Conservation (phyloP, 1,140 invertebrate genomes). For the Drosophila nasuta region DNA sequence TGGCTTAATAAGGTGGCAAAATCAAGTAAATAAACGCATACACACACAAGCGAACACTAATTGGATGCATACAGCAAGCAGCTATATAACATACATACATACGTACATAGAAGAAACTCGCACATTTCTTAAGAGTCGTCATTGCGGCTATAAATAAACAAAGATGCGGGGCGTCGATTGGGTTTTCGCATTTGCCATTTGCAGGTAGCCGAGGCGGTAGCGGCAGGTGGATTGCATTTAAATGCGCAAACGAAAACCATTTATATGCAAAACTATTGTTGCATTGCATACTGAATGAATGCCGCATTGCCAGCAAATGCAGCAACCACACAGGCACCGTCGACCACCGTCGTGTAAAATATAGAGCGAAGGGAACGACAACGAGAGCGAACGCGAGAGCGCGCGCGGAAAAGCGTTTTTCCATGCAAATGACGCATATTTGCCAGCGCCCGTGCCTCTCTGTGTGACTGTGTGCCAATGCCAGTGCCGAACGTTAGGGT, state of each 20-base stretch:
- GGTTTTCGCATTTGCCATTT: slow-evolving; percentile 35
- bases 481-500: slow-evolving; percentile 12
- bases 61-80: slow-evolving; percentile 37
- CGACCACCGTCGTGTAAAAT: slow-evolving; percentile 52
- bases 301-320: slow-evolving; percentile 42
- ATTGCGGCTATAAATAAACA: slow-evolving; percentile 61
- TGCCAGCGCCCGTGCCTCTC: slow-evolving; percentile 43
- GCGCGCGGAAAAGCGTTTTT: slow-evolving; percentile 68
- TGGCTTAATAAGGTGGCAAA: slow-evolving; percentile 60
- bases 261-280: slow-evolving; percentile 85
- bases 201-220: not conserved
- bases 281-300: slow-evolving; percentile 80
- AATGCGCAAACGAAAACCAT: slow-evolving; percentile 82
- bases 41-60: slow-evolving; percentile 43
- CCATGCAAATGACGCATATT: slow-evolving; percentile 83
- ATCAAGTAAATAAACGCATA: slow-evolving; percentile 44
- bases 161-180: slow-evolving; percentile 56
- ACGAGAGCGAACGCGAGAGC: slow-evolving; percentile 7
- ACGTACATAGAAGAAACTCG: slow-evolving; percentile 1
- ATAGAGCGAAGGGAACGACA: slow-evolving; percentile 3
- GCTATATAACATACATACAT: slow-evolving; percentile 1
- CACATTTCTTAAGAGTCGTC: slow-evolving; percentile 50
- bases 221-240: slow-evolving; percentile 68
- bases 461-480: slow-evolving; percentile 21
- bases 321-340: not conserved